Conservation (phyloP, 2,888 invertebrate species). For the Maniola hyperantus region DNA sequence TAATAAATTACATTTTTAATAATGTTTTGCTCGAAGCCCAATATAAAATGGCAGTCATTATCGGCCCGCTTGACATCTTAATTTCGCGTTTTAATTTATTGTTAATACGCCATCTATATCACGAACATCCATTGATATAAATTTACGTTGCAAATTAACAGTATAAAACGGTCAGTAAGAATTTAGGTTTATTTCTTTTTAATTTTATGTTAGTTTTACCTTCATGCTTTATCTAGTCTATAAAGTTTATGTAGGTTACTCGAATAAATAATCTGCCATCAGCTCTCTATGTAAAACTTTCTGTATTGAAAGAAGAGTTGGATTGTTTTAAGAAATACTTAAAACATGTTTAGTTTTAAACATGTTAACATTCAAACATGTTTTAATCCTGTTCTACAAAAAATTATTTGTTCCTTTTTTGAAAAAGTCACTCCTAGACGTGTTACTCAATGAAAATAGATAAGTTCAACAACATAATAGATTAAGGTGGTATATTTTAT, state of each 20-base stretch:
- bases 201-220: neutral
- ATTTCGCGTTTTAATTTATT: slow-evolving; percentile 18
- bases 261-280: neutral
- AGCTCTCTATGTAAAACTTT: no score
- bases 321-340: no score
- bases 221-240: neutral
- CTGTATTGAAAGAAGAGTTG: no score
- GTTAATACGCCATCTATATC: slow-evolving; percentile 10
- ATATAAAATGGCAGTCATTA: slow-evolving; percentile 1
- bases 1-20: slow-evolving; percentile 6
- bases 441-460: no score
- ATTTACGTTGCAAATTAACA: neutral
- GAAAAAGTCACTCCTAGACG: no score
- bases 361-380: no score
- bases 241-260: neutral
- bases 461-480: no score
- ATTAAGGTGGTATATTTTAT: no score
- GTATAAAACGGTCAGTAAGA: neutral
- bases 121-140: neutral
- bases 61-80: slow-evolving; percentile 8
- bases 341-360: no score
- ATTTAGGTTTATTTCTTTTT: neutral
- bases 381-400: no score
- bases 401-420: no score
- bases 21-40: neutral